These are phyloP conservation scores for Anas platyrhynchos DNA, from an alignment of 2,113 vertebrate genomes.

Conservation along the genomic window DNA sequence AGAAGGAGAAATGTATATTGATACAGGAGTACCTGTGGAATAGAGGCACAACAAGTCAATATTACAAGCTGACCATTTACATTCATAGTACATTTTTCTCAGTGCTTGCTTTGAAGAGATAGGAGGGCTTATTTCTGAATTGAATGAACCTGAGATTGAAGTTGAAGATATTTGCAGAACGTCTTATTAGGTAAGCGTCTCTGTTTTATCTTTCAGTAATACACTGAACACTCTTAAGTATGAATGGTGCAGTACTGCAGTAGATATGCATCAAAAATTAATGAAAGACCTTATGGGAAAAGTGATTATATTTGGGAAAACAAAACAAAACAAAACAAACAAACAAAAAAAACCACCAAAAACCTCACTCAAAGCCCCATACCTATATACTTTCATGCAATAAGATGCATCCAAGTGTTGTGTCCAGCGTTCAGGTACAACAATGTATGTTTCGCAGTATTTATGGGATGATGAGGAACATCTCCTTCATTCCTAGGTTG, in stretches of 20 bases:
- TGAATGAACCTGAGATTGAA: neutral
- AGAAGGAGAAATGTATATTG: neutral
- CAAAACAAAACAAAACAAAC: too few species aligned
- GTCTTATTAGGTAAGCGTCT: neutral
- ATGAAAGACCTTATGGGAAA: neutral
- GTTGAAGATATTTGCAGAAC: neutral
- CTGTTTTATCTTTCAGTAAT: too few species aligned
- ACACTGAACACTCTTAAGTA: neutral
- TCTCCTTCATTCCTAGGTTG: neutral
- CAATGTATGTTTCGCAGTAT: neutral
- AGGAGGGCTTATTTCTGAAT: neutral
- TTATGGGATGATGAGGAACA: neutral
- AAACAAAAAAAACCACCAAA: neutral
- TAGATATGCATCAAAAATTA: neutral
- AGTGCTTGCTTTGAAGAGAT: neutral
- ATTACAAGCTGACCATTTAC: neutral
- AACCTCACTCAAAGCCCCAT: neutral
- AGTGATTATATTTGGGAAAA: neutral
- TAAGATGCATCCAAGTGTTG: neutral
- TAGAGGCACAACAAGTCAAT: neutral
- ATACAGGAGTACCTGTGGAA: rapidly evolving
- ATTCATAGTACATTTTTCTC: neutral
- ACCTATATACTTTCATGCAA: neutral
- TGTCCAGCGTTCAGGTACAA: neutral
- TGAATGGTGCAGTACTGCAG: neutral